Evolutionary conservation across 64 coral and sea anemone species (phyloP).

Genomic region (Stichodactyla helianthus): DNA sequence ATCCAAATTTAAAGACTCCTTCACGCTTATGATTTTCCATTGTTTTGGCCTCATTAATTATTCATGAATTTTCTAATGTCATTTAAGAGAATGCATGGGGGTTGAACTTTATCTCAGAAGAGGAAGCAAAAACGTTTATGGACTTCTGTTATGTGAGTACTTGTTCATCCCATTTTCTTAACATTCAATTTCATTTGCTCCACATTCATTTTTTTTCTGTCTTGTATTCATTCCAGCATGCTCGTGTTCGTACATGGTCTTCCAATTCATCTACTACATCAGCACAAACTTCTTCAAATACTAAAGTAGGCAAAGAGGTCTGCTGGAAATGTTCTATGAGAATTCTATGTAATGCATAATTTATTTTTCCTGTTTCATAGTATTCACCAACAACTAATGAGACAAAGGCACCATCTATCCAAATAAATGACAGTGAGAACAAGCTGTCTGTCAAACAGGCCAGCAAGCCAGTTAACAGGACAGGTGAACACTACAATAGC

Average conservation of each 20-base stretch:
- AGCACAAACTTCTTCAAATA: neutral
- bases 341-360: neutral
- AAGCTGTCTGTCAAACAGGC: neutral
- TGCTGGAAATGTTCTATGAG: neutral
- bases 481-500: slow-evolving; percentile 53
- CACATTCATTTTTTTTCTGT: neutral
- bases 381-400: neutral
- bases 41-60: too few species aligned
- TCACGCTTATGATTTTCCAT: too few species aligned
- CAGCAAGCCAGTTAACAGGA: neutral
- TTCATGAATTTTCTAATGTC: neutral
- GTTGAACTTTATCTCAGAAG: slow-evolving; percentile 92
- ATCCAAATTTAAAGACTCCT: too few species aligned
- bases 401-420: slow-evolving; percentile 26
- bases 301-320: neutral
- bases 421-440: slow-evolving; percentile 68
- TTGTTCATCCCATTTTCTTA: neutral
- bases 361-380: neutral
- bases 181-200: neutral
- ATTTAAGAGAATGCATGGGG: slow-evolving; percentile 90
- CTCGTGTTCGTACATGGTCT: slow-evolving; percentile 4
- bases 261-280: neutral
- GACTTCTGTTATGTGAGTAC: slow-evolving; percentile 86
- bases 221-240: neutral
- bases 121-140: slow-evolving; percentile 83